Conservation (phyloP, 2,888 invertebrate species). For the Ditula angustiorana region DNA sequence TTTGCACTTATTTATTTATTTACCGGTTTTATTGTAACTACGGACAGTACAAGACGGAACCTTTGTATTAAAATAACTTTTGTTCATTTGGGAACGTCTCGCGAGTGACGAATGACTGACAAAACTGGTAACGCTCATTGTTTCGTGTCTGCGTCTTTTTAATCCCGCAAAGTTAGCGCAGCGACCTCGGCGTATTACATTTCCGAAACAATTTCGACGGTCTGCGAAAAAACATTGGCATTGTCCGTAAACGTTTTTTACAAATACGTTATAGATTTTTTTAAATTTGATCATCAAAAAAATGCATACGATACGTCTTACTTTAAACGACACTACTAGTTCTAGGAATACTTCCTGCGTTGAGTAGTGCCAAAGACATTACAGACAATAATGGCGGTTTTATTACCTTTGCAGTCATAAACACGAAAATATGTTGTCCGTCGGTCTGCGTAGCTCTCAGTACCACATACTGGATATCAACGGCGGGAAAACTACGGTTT, state of each 20-base stretch:
- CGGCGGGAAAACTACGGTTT: conserved; percentile 15
- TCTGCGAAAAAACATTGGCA: conserved; percentile 9
- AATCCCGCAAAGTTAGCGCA: conserved; percentile 32
- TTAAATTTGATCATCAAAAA: not conserved
- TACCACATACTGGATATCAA: conserved; percentile 7
- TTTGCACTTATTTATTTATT: conserved; percentile 70
- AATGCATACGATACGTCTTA: not conserved
- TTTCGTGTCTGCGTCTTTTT: conserved; percentile 34
- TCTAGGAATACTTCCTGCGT: conserved; percentile 29
- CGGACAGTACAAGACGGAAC: conserved; percentile 47
- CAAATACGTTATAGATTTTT: too few species aligned
- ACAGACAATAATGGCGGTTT: conserved; percentile 61
- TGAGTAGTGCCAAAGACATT: conserved; percentile 60
- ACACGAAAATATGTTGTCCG: conserved; percentile 54
- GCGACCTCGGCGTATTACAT: conserved; percentile 35
- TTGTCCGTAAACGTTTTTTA: conserved; percentile 6
- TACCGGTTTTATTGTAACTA: conserved; percentile 70
- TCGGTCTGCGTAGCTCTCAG: conserved; percentile 13
- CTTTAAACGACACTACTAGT: conserved; percentile 11
- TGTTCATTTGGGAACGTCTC: conserved; percentile 9
- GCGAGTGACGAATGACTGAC: conserved; percentile 15
- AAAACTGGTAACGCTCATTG: conserved; percentile 22
- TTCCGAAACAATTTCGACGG: conserved; percentile 27
- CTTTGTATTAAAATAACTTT: conserved; percentile 17
- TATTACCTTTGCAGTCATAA: conserved; percentile 54